Base-by-base conservation (phyloP, 1,140 invertebrate species). In the Sminthurides bifidus region DNA sequence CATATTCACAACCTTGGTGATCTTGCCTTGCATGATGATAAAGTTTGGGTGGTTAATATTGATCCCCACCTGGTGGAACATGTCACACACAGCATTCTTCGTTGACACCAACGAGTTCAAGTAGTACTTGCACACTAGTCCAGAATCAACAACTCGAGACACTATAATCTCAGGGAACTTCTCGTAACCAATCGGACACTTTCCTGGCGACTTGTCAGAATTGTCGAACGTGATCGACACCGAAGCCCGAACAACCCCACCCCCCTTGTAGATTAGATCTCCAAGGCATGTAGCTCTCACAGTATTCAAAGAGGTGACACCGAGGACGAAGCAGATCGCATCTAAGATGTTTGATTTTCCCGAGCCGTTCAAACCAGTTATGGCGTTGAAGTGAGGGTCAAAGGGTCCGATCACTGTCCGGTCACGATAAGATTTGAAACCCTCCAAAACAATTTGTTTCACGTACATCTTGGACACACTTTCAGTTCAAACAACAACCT, bases 1-100 rank as follows among this genome's bases (percentile, higher is more conserved):
- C 94, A 98, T 98, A 70, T 96, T 98, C 2, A 98, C 76, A 1
- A 99, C 95, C 79, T 98, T 98, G 0, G 94, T 98, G 51, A 99
- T 96, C 66, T 93, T 80, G 8, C 96, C 96, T 78, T 99, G 96
- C 95, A 99, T 98, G 64, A 99, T 99, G 3, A 99, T 79, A 71
- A 98, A 99, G 71, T 98, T 94, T 3, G 95, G 95, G 77, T 98
- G 98, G 72, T 98, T 98, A 0, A 98, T 90, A 72, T 99, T 99
- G 2, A 99, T 73, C 67, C 96, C 92, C 6, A 98, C 84, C 0
- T 93, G 94, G 65, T 88, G 86, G 70, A 99, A 98, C 62, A 99
- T 74, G 73, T 99, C 95, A 52, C 84, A 81, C 0, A 98, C 87
- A 65, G 85, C 75, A 66, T 87, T 91, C 69, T 92, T 92, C 61